Percentiles rank a stretch among this genome's conserved stretches.
phyloP scores from a whole-genome alignment of 2,888 invertebrate species.

The Agrotis clavis region DNA sequence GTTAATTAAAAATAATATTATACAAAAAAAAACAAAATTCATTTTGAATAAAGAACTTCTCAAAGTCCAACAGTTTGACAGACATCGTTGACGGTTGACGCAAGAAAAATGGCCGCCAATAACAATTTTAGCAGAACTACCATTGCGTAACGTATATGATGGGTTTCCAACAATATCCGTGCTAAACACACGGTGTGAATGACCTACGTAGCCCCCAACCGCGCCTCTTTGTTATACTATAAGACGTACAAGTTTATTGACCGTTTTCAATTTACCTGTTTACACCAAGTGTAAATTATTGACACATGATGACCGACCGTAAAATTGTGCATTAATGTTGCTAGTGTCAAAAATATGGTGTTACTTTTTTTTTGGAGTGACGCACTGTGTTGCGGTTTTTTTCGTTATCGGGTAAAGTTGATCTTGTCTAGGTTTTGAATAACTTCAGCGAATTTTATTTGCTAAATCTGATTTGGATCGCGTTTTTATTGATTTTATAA shows the following conservation, averaged over 20 bases:
- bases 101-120: conserved; percentile 38
- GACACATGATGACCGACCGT: conserved; percentile 64
- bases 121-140: conserved; percentile 57
- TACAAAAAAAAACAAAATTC: not conserved
- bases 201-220: conserved; percentile 68
- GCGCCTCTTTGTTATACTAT: conserved; percentile 68
- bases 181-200: conserved; percentile 65
- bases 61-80: conserved; percentile 24
- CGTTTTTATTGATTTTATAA: not conserved
- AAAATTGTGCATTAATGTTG: conserved; percentile 59
- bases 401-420: not conserved
- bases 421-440: conserved; percentile 9
- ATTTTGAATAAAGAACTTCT: conserved; percentile 34
- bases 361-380: conserved; percentile 5
- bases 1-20: conserved; percentile 23
- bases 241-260: conserved; percentile 67
- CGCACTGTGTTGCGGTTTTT: conserved; percentile 16
- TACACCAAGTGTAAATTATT: conserved; percentile 67
- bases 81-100: conserved; percentile 41
- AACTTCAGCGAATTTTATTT: not conserved
- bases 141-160: conserved; percentile 65
- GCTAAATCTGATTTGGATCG: not conserved
- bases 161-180: conserved; percentile 68
- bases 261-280: conserved; percentile 67
- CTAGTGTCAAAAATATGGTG: conserved; percentile 29